Percentiles rank a stretch among this genome's conserved stretches.
These are phyloP conservation scores for Toxotes chatareus DNA, from an alignment of 2,113 vertebrate species.

Conservation along the genomic window DNA sequence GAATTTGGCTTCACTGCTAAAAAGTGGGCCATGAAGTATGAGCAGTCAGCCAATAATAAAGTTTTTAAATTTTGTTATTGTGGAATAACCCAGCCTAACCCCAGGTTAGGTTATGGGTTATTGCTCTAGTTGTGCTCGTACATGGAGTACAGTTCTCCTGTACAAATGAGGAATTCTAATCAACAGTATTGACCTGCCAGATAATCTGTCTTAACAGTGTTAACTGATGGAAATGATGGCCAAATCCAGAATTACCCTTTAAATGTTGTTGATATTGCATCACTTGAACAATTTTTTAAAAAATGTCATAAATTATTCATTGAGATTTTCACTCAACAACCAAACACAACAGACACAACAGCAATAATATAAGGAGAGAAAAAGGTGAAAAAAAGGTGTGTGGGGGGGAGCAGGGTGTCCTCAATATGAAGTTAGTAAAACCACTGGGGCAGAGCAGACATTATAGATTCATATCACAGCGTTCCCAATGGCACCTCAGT, in stretches of 20 bases:
- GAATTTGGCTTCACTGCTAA: no score
- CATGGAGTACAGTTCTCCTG: neutral
- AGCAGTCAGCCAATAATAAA: no score
- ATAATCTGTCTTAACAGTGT: no score
- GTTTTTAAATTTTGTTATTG: no score
- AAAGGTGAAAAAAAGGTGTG: no score
- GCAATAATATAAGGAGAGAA: neutral
- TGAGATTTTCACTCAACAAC: neutral
- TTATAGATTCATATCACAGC: neutral
- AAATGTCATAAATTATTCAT: neutral
- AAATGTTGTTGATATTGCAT: neutral
- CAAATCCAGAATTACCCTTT: neutral
- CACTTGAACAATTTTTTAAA: neutral
- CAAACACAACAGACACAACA: neutral
- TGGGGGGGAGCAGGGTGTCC: neutral
- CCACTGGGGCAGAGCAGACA: neutral
- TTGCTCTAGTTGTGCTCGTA: no score
- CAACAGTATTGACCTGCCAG: neutral
- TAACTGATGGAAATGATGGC: no score
- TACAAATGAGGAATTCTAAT: neutral
- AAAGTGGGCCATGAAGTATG: no score
- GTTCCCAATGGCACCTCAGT: neutral
- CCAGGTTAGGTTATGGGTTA: no score
- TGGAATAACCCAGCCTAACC: no score
- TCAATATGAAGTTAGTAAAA: neutral